Conservation (phyloP, 2,888 invertebrate species). For the Dendrolimus houi region DNA sequence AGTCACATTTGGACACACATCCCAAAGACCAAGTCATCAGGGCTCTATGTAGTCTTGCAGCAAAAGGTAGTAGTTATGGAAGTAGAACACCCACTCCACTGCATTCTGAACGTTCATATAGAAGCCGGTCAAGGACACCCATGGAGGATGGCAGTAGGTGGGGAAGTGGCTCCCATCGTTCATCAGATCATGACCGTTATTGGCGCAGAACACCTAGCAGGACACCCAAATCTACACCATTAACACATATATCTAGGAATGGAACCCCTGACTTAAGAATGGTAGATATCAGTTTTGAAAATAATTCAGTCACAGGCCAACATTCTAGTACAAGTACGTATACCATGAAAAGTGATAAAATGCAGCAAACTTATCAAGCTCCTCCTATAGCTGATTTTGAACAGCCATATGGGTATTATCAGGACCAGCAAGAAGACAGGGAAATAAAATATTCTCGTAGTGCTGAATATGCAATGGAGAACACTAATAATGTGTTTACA, state of each 20-base stretch:
- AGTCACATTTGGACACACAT: conserved; percentile 89
- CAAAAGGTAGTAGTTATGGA: conserved; percentile 51
- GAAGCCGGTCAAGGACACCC: conserved; percentile 57
- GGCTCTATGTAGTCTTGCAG: conserved; percentile 78
- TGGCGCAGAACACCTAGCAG: conserved; percentile 61
- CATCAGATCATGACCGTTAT: conserved; percentile 52
- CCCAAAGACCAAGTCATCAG: conserved; percentile 93
- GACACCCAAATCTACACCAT: conserved; percentile 38
- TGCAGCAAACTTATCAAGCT: conserved; percentile 39
- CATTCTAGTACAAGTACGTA: conserved; percentile 32
- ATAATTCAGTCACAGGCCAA: conserved; percentile 28
- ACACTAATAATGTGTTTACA: conserved; percentile 36
- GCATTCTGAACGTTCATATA: conserved; percentile 56
- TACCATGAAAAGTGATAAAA: conserved; percentile 49
- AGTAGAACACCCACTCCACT: conserved; percentile 59
- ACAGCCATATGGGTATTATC: conserved; percentile 47
- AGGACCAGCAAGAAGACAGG: conserved; percentile 54
- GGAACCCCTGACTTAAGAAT: conserved; percentile 50
- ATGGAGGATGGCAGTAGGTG: conserved; percentile 46
- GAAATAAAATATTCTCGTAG: conserved; percentile 65
- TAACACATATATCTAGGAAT: conserved; percentile 39
- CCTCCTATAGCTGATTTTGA: conserved; percentile 43
- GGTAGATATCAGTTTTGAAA: conserved; percentile 50
- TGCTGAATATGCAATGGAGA: conserved; percentile 54
- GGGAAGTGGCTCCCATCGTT: conserved; percentile 45